Base-by-base conservation (phyloP, 1,140 invertebrate species). In the Bombus difficillimus region DNA sequence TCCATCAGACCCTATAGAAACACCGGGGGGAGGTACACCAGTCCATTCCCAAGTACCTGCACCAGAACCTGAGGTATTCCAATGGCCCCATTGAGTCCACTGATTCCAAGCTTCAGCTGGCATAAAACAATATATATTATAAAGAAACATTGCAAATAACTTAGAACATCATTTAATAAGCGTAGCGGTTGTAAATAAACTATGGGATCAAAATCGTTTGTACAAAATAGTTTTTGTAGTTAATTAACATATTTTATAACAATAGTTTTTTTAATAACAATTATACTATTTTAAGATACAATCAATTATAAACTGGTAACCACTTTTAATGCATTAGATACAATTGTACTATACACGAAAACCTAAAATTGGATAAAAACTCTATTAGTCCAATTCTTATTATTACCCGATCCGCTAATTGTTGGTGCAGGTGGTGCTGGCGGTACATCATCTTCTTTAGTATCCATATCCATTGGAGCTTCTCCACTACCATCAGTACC, bases 391-490 rank as follows among this genome's bases (percentile, higher is more conserved):
- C 10, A 66, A 32, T 28, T 59, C 0, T 64, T 22, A 75, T 37
- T 13, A 18, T 85, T 88, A 94, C 94, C 94, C 76, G 94, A 92
- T 81, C 94, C 94, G 92, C 94, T 96, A 88, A 93, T 95, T 77
- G 91, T 95, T 80, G 93, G 94, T 41, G 94, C 94, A 84, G 91
- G 96, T 90, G 92, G 96, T 76, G 94, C 93, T 59, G 95, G 95
- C 9, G 95, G 93, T 37, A 94, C 92, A 25, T 95, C 95, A 59
- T 96, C 96, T n/a, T 96, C 96, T 87, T 97, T 97, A 37, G 96
- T 96, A 92, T 97, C 97, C 92, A 98, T 97, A 89, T 98, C 98
- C 98, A 98, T 98, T 22, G 97, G 97, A 22, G 97, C 98, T 95
- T 98, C 98, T 10, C 97, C 97, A 59, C 97, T 97, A 93, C 97